Conservation (phyloP, 2,797 vertebrate species). For the Aselliscus stoliczkanus region DNA sequence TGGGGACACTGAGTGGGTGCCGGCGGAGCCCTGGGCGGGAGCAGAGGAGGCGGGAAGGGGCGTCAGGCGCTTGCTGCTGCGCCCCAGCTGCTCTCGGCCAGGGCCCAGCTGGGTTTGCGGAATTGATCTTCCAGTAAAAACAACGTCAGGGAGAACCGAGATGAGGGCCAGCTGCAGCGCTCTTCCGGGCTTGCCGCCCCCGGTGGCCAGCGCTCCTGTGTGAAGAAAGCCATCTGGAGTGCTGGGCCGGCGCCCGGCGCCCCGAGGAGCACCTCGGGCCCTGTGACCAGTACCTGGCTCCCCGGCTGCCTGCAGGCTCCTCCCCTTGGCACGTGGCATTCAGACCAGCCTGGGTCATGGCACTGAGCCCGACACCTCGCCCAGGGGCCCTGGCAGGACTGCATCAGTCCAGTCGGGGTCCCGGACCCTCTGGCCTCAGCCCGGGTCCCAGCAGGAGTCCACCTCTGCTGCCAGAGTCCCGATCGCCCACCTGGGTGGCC, state of each 20-base stretch:
- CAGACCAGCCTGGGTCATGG: not conserved
- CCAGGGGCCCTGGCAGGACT: not conserved
- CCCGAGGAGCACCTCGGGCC: not conserved
- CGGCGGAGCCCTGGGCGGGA: not conserved
- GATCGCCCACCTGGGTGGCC: rapidly evolving
- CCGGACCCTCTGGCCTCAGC: not conserved
- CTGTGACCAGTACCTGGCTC: not conserved
- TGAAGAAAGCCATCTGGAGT: not conserved
- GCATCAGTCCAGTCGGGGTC: too few relatives aligned
- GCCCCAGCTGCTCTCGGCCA: not conserved
- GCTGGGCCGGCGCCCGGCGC: not conserved
- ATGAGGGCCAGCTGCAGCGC: not conserved
- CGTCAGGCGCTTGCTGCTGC: not conserved
- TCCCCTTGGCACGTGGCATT: not conserved
- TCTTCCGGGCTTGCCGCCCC: not conserved
- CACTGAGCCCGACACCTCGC: rapidly evolving
- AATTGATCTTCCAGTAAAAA: constrained; percentile 55
- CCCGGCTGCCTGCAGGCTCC: not conserved
- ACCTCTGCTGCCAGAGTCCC: not conserved
- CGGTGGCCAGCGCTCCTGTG: not conserved
- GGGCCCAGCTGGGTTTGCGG: not conserved
- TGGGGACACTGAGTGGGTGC: not conserved
- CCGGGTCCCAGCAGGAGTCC: not conserved
- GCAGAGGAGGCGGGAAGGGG: not conserved
- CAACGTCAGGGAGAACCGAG: not conserved